Conservation (phyloP, 1,140 invertebrate species). For the Drosophila tani region DNA sequence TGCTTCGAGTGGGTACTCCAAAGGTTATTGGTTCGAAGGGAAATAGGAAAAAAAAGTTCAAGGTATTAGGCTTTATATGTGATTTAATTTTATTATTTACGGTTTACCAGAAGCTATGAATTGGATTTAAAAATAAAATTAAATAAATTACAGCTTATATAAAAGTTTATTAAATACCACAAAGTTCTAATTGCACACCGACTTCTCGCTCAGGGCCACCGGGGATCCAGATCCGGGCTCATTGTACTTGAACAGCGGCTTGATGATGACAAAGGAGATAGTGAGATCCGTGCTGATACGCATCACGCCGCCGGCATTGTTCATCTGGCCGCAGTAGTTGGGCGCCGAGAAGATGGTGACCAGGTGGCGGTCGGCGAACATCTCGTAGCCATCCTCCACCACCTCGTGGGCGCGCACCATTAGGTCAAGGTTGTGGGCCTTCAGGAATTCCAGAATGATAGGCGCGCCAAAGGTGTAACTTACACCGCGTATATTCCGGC, state of each 20-base stretch:
- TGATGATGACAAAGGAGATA: slow-evolving; percentile 40
- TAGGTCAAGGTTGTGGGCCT: slow-evolving; percentile 91
- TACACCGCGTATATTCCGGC: slow-evolving; percentile 93
- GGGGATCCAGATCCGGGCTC: background rate
- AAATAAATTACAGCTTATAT: no score
- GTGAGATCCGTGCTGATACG: slow-evolving; percentile 86
- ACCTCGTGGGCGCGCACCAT: slow-evolving; percentile 96
- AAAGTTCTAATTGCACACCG: background rate
- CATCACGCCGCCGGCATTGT: slow-evolving; percentile 98
- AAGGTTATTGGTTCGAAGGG: background rate
- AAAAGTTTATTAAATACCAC: no score
- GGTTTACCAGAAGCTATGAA: no score
- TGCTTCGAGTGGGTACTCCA: background rate
- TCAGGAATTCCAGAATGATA: slow-evolving; percentile 92
- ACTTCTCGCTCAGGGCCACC: background rate
- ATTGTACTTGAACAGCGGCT: slow-evolving; percentile 9
- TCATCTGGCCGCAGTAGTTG: slow-evolving; percentile 94
- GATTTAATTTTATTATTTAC: no score
- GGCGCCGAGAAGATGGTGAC: slow-evolving; percentile 95
- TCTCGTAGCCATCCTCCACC: slow-evolving; percentile 94
- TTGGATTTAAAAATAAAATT: no score
- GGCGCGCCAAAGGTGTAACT: slow-evolving; percentile 92
- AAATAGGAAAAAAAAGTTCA: background rate
- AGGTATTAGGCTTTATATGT: no score
- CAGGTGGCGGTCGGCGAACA: slow-evolving; percentile 89